Evolutionary conservation across 2,113 vertebrate genomes (phyloP).

Genomic region (Entelurus aequoreus): DNA sequence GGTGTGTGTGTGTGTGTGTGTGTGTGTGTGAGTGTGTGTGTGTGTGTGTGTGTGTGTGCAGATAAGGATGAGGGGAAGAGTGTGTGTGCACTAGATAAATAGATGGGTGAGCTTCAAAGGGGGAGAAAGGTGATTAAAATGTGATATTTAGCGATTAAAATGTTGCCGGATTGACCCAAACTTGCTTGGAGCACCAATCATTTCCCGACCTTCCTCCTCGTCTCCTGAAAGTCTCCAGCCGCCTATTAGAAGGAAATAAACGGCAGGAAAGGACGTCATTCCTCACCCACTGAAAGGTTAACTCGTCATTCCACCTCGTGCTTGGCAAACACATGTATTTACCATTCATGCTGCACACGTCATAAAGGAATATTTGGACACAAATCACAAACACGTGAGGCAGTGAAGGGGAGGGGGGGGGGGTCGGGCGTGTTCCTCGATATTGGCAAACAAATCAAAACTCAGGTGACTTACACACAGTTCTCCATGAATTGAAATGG

Average conservation of each 20-base stretch:
- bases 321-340: constrained; percentile 53
- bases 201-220: constrained; percentile 8
- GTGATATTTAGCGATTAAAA: background rate
- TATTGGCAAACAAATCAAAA: too few species aligned
- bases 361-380: constrained; percentile 69
- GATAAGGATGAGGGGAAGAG: constrained; percentile 9
- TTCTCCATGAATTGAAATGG: too few species aligned
- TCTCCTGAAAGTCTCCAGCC: constrained; percentile 52
- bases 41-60: background rate
- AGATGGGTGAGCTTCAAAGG: background rate
- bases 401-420: constrained; percentile 25
- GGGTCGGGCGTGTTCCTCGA: background rate
- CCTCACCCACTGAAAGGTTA: background rate
- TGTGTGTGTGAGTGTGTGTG: background rate
- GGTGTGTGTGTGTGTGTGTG: constrained; percentile 4
- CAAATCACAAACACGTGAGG: constrained; percentile 50
- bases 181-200: background rate
- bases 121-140: constrained; percentile 6
- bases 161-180: background rate
- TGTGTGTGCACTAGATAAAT: too few species aligned
- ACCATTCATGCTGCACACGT: constrained; percentile 52
- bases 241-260: constrained; percentile 72
- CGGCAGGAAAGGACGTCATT: constrained; percentile 7
- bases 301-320: too few species aligned
- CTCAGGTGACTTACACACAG: too few species aligned